Base-by-base conservation (phyloP, 2,113 vertebrate species). In the Acrocephalus arundinaceus region DNA sequence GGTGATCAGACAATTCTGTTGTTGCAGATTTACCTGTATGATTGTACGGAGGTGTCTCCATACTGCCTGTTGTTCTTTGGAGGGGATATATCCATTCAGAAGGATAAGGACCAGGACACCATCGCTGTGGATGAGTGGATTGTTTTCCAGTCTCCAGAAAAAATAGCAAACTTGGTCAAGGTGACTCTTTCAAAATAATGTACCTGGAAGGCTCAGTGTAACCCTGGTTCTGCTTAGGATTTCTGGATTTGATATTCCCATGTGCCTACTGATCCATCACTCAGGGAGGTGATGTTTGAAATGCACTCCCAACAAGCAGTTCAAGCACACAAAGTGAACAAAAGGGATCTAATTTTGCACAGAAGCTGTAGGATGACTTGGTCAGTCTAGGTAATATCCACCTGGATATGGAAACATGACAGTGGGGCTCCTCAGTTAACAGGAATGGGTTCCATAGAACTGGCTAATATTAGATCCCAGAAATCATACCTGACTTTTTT, bases 111-210 rank as follows among this genome's bases (percentile, higher is more conserved):
- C 76, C 99, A 99, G 96, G 99, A 99, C 66, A 99, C 99, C 25
- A 98, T 99, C 2, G 98, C 99, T 13, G 99, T 99, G 63, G 99
- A 99, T 91, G 97, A 99, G 41, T 99, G 99, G 99, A 99, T 99
- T 68, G 98, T 99, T 72, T 99, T 99, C 97, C 98, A 99, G 94
- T 99, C 99, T 52, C 99, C 99, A 3, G 98, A 98, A 24, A 98
- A 98, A 92, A 99, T 99, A 80, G 99, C 99, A 24, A 97, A 99
- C 89, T 98, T 99, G 6, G 99, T 99, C 74, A 99, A 99, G 98
- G 99, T 99, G 73, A 97, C 76, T 80, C 11, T 33, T 79, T 62
- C 25, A 49, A 43, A 66, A 15, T 16, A 11, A 52, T 6, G 2
- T 30, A 14, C 17, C 2, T 61, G 70, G 23, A 49, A 66, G 43